Evolutionary conservation across 92 coral and sea anemone species (phyloP).

Genomic region (Palythoa grandis): DNA sequence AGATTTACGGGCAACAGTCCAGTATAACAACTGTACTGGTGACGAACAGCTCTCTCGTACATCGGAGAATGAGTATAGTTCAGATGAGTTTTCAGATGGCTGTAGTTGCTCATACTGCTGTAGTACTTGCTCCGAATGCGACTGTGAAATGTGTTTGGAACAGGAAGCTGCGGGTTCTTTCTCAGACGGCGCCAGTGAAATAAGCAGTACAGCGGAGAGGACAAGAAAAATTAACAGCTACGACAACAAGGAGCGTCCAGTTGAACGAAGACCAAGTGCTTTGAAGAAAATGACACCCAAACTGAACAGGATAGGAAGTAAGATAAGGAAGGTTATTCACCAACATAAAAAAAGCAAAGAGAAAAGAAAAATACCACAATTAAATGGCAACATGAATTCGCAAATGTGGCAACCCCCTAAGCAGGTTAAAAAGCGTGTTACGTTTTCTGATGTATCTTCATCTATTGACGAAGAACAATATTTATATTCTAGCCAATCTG

Average conservation of each 20-base stretch:
- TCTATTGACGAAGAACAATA: slow-evolving; percentile 59
- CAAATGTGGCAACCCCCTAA: slow-evolving; percentile 26
- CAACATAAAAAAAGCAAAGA: slow-evolving; percentile 8
- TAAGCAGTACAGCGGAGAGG: neutral
- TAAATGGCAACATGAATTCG: slow-evolving; percentile 6
- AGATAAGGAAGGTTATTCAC: slow-evolving; percentile 10
- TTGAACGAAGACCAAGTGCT: slow-evolving; percentile 12
- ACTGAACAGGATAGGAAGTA: slow-evolving; percentile 23
- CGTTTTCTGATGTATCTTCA: slow-evolving; percentile 71
- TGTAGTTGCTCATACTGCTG: slow-evolving; percentile 89
- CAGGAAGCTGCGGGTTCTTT: neutral
- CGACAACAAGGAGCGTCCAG: neutral
- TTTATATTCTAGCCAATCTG: slow-evolving; percentile 35
- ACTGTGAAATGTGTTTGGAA: slow-evolving; percentile 41
- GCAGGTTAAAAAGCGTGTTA: slow-evolving; percentile 66
- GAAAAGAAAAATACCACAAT: neutral
- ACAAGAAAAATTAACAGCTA: neutral
- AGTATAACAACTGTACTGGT: neutral
- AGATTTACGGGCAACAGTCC: neutral
- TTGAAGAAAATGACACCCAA: slow-evolving; percentile 38
- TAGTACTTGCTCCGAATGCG: slow-evolving; percentile 69
- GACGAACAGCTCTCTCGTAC: neutral
- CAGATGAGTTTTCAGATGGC: slow-evolving; percentile 23
- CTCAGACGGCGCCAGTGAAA: slow-evolving; percentile 20
- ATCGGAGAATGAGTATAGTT: slow-evolving; percentile 27